These are phyloP conservation scores for Fragum sueziense DNA, from an alignment of 2,888 invertebrate species.

Conservation along the genomic window DNA sequence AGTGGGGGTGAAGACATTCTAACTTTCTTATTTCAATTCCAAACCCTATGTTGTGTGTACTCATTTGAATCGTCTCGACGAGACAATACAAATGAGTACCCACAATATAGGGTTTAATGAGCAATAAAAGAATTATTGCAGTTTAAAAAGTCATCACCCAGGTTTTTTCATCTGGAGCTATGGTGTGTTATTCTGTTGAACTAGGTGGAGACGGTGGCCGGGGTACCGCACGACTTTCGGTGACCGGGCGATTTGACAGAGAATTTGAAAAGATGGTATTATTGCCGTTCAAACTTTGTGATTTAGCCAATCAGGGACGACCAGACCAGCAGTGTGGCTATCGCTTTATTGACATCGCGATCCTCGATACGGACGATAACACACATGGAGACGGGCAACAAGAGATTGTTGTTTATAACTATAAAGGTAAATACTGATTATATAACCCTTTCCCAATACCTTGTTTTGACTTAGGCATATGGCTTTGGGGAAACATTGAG, in stretches of 20 bases:
- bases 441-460: not conserved
- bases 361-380: constrained; percentile 99
- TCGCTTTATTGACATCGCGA: constrained; percentile 96
- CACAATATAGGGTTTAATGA: too few relatives aligned
- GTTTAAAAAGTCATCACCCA: too few relatives aligned
- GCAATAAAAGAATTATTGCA: too few relatives aligned
- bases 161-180: too few relatives aligned
- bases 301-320: constrained; percentile 96
- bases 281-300: constrained; percentile 98
- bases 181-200: too few relatives aligned
- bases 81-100: too few relatives aligned
- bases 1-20: too few relatives aligned
- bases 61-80: too few relatives aligned
- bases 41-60: too few relatives aligned
- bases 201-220: constrained; percentile 80
- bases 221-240: constrained; percentile 98
- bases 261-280: constrained; percentile 97
- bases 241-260: constrained; percentile 94
- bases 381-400: constrained; percentile 99
- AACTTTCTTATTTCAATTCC: too few relatives aligned
- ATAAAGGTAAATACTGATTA: constrained; percentile 86
- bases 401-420: constrained; percentile 98
- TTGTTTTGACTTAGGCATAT: too few relatives aligned
- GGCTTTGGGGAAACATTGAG: too few relatives aligned
- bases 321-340: constrained; percentile 93